Conservation (phyloP, 2,888 invertebrate species). For the Laspeyria flexula region DNA sequence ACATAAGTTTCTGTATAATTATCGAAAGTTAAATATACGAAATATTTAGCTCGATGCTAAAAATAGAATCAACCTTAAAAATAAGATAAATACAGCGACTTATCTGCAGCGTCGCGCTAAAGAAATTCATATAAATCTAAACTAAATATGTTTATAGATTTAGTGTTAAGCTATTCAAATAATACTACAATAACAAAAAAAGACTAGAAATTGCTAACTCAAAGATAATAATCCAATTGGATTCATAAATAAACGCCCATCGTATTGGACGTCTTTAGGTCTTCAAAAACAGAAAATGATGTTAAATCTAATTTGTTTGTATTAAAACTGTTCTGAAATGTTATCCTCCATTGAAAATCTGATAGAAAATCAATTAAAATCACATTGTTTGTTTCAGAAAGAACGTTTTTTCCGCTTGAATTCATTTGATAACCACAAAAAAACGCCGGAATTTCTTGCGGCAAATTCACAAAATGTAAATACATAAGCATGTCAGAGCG, state of each 20-base stretch:
- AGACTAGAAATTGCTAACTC: too few species aligned
- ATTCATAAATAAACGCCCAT: neutral
- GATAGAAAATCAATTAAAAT: neutral
- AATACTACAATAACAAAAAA: too few species aligned
- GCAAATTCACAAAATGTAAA: slow-evolving; percentile 15
- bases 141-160: too few species aligned
- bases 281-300: neutral
- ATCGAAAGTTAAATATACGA: too few species aligned
- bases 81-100: neutral
- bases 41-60: too few species aligned
- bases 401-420: slow-evolving; percentile 11
- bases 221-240: neutral
- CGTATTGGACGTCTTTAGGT: neutral
- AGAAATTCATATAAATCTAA: neutral
- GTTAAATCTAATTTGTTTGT: neutral
- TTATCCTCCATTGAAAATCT: neutral
- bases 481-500: slow-evolving; percentile 17
- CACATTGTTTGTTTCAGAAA: neutral
- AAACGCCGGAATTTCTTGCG: slow-evolving; percentile 11
- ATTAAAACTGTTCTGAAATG: slow-evolving; percentile 5
- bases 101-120: neutral
- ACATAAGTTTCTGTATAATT: neutral
- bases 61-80: too few species aligned
- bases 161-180: too few species aligned
- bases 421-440: slow-evolving; percentile 13